These are phyloP conservation scores for Myrmecobius fasciatus DNA, from an alignment of 2,113 vertebrate genomes.

Conservation along the genomic window DNA sequence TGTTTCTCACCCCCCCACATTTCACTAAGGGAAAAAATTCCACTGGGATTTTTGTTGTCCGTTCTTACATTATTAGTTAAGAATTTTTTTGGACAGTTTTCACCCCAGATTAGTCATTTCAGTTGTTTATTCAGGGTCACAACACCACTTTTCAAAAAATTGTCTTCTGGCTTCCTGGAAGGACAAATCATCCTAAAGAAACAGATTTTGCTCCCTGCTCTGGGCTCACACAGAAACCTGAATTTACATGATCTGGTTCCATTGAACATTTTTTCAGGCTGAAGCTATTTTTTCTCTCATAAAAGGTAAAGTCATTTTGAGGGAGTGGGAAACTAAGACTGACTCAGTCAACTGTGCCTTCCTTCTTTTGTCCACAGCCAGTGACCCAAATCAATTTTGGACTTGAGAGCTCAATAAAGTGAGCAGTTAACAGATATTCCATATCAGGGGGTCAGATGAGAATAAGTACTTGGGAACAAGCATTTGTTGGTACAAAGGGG, in stretches of 20 bases:
- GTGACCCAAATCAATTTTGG: not conserved
- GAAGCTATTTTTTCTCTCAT: not conserved
- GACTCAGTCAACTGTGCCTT: not conserved
- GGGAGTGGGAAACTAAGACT: not conserved
- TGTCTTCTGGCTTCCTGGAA: not conserved
- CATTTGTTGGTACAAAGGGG: not conserved
- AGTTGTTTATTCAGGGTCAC: constrained; percentile 1
- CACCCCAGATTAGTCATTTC: not conserved
- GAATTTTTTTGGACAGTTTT: not conserved
- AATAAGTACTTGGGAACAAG: not conserved
- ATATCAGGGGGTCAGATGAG: not conserved
- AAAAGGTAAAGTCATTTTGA: not conserved
- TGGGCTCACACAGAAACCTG: not conserved
- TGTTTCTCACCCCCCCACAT: rapidly evolving
- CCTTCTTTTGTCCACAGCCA: not conserved
- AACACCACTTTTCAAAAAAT: constrained; percentile 24
- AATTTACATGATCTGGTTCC: not conserved
- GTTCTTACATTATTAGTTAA: not conserved
- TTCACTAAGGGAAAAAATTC: rapidly evolving
- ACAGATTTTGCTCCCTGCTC: not conserved
- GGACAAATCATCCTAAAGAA: constrained; percentile 5
- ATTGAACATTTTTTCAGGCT: not conserved
- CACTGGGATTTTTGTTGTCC: not conserved
- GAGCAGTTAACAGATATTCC: not conserved
- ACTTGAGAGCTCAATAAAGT: not conserved